Base-by-base conservation (phyloP, 2,888 invertebrate species). In the Euzetes globulus region DNA sequence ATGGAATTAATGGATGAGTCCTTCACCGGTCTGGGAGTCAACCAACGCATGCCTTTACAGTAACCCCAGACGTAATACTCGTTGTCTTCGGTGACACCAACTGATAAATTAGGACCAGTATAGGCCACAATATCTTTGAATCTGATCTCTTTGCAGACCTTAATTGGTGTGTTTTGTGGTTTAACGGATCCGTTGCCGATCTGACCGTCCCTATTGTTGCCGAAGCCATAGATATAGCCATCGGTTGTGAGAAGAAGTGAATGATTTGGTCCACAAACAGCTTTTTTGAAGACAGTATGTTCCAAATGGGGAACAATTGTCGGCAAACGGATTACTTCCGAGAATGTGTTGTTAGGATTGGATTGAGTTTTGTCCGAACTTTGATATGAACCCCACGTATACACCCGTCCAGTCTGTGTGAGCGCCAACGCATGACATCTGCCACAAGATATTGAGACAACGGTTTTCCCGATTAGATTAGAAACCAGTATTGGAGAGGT, bases 181-280 rank as follows among this genome's bases (percentile, higher is more conserved):
- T 41, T 13, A 9, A 9, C 5, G 1, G 41, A 13, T 41, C 68
- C 68, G 33, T 33, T 52, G 7, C 74, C 74, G 11, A 74, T 15
- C 19, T 74, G 71, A 9, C 74, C 71, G 15, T n/a, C 19, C 3
- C 27, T 13, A 19, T 74, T 74, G 25, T 55, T 9, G 0, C 74
- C 74, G 22, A 71, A 71, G 2, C 52, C 71, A 25, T 71, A 74
- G n/a, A 74, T 71, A 27, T 74, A 55, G 25, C 71, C 71, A 22
- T 50, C 71, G 7, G 27, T 45, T 5, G 55, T 52, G 17, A 74
- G 33, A 3, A 74, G 22, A 2, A 74, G 52, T 9, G 25, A 55
- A 19, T 74, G 74, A 25, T 71, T n/a, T 47, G n/a, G 27, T 13
- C 74, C 74, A 27, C 65, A 68, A 11, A 65, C 13, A 9, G 37